Evolutionary conservation across 2,888 invertebrate genomes (phyloP).

Genomic region (Drosophila yooni): DNA sequence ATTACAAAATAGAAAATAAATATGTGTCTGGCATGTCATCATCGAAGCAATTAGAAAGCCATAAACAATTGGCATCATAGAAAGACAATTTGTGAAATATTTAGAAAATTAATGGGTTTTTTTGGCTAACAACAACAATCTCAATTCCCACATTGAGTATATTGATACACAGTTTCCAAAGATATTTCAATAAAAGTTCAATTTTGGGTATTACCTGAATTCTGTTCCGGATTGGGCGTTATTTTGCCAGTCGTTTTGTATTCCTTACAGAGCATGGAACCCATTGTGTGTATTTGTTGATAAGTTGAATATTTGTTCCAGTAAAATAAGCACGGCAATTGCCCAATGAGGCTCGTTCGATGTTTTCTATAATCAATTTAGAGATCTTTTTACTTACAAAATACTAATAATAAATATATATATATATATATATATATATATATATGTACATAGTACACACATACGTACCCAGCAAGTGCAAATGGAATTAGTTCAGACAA

Average conservation of each 20-base stretch:
- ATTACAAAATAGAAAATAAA: conserved; percentile 14
- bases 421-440: neutral
- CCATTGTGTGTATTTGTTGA: conserved; percentile 69
- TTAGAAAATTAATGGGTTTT: neutral
- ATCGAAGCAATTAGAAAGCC: conserved; percentile 22
- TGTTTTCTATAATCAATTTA: conserved; percentile 14
- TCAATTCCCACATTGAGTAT: neutral
- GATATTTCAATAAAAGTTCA: neutral
- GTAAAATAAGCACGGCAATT: conserved; percentile 4
- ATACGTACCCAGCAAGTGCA: conserved; percentile 28
- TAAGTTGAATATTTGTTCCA: conserved; percentile 14
- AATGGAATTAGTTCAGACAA: conserved; percentile 31
- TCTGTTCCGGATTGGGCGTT: conserved; percentile 67
- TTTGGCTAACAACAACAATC: neutral
- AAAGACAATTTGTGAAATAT: neutral
- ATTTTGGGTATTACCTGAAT: conserved; percentile 53
- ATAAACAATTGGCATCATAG: neutral
- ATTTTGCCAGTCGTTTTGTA: conserved; percentile 79
- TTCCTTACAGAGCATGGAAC: conserved; percentile 83
- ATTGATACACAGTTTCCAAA: neutral
- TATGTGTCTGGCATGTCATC: conserved; percentile 15
- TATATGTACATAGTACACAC: neutral
- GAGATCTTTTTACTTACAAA: neutral
- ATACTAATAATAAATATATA: neutral
- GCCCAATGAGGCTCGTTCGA: neutral